These are phyloP conservation scores for Cepaea hortensis DNA, from an alignment of 2,888 invertebrate genomes.

Conservation along the genomic window DNA sequence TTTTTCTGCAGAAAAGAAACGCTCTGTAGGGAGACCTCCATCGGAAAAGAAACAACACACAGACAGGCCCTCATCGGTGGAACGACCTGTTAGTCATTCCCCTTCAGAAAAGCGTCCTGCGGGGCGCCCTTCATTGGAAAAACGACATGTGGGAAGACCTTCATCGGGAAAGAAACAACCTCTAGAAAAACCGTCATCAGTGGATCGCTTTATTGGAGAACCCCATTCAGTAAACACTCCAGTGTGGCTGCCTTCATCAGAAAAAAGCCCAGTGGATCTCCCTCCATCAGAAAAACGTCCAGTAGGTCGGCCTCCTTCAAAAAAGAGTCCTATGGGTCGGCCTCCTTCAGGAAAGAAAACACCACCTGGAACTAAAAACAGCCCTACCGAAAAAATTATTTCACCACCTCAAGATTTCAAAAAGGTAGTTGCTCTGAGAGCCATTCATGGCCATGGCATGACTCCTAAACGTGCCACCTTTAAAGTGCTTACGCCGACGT, in stretches of 20 bases:
- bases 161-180: slow-evolving; percentile 43
- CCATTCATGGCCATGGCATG: slow-evolving; percentile 70
- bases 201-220: no score
- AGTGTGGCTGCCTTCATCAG: not conserved
- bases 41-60: slow-evolving; percentile 41
- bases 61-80: no score
- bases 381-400: slow-evolving; percentile 51
- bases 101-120: slow-evolving; percentile 43
- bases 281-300: no score
- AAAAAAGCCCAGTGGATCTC: not conserved
- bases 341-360: slow-evolving; percentile 23
- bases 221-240: no score
- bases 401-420: slow-evolving; percentile 60
- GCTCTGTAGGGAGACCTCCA: slow-evolving; percentile 42
- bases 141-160: slow-evolving; percentile 42
- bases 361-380: not conserved
- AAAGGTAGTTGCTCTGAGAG: slow-evolving; percentile 67
- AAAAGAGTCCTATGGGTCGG: slow-evolving; percentile 44
- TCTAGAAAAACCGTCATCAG: no score
- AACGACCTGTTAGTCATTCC: slow-evolving; percentile 39
- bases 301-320: not conserved
- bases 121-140: slow-evolving; percentile 7
- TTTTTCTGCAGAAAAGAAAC: slow-evolving; percentile 34
- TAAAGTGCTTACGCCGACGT: slow-evolving; percentile 19
- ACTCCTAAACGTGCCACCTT: slow-evolving; percentile 64